Conservation (phyloP, 1,140 invertebrate species). For the Ceratitis capitata region DNA sequence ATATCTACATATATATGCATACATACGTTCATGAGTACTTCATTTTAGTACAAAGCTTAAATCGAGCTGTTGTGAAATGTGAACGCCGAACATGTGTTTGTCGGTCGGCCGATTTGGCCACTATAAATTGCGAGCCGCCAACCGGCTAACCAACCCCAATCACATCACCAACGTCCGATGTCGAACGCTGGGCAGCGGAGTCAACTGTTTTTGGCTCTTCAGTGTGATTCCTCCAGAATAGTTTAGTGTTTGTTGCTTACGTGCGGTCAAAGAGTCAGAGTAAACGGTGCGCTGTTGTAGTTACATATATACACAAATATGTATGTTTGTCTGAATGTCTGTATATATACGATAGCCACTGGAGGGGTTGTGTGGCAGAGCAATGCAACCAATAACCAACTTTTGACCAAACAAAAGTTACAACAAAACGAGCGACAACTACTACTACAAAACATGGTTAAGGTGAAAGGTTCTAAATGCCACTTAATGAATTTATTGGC, state of each 20-base stretch:
- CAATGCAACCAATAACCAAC: neutral
- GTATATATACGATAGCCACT: neutral
- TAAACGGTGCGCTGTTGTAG: no score
- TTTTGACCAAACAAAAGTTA: neutral
- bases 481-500: slow-evolving; percentile 38
- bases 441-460: no score
- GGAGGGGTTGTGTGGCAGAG: neutral
- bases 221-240: neutral
- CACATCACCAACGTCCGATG: neutral
- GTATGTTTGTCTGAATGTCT: neutral
- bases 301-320: neutral
- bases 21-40: neutral
- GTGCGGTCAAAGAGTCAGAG: neutral
- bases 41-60: slow-evolving; percentile 19
- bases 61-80: neutral
- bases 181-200: neutral
- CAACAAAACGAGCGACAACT: no score
- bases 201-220: neutral
- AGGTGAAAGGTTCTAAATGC: slow-evolving; percentile 36
- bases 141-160: slow-evolving; percentile 2
- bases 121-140: slow-evolving; percentile 9
- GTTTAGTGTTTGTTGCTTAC: slow-evolving; percentile 5
- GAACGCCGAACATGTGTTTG: neutral
- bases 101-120: neutral
- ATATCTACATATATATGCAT: neutral